Evolutionary conservation across 2,797 vertebrate genomes (phyloP).

Genomic region (Microctenopoma steveboyesi): DNA sequence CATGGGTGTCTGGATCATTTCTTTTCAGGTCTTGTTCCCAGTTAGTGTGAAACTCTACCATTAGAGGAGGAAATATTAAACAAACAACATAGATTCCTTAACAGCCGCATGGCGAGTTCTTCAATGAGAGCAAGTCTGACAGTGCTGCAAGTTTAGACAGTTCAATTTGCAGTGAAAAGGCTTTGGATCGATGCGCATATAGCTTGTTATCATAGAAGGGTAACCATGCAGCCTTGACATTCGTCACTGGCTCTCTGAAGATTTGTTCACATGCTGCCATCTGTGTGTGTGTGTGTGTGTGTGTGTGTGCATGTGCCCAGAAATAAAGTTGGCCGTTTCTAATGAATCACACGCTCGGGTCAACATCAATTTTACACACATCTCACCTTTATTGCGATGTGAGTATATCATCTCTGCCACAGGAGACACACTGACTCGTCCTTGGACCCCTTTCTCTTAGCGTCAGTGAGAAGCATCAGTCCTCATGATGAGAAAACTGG

Average conservation of each 20-base stretch:
- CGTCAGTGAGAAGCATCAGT: slow-evolving; percentile 21
- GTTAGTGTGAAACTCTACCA: slow-evolving; percentile 20
- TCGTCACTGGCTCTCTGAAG: slow-evolving; percentile 53
- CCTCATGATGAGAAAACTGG: slow-evolving; percentile 12
- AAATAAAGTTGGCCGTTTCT: slow-evolving; percentile 40
- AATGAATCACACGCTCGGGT: slow-evolving; percentile 63
- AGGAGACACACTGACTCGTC: slow-evolving; percentile 47
- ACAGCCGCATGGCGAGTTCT: slow-evolving; percentile 18
- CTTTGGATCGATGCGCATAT: slow-evolving; percentile 64
- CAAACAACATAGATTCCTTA: slow-evolving; percentile 47
- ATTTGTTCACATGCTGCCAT: slow-evolving; percentile 38
- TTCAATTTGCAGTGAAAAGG: slow-evolving; percentile 69
- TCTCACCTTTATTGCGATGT: slow-evolving; percentile 32
- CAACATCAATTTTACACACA: slow-evolving; percentile 53
- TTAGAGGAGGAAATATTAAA: slow-evolving; percentile 38
- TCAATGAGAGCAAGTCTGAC: slow-evolving; percentile 45
- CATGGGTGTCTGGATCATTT: slow-evolving; percentile 13
- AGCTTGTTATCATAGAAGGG: slow-evolving; percentile 73
- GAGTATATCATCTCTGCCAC: slow-evolving; percentile 25
- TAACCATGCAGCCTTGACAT: slow-evolving; percentile 63
- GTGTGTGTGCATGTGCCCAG: slow-evolving; percentile 17
- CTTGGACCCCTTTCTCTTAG: slow-evolving; percentile 32
- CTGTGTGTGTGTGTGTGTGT: slow-evolving; percentile 15
- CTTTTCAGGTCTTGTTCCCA: slow-evolving; percentile 3
- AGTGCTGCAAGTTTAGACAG: slow-evolving; percentile 48